Conservation (phyloP, 2,888 invertebrate species). For the Cerastis leucographa region DNA sequence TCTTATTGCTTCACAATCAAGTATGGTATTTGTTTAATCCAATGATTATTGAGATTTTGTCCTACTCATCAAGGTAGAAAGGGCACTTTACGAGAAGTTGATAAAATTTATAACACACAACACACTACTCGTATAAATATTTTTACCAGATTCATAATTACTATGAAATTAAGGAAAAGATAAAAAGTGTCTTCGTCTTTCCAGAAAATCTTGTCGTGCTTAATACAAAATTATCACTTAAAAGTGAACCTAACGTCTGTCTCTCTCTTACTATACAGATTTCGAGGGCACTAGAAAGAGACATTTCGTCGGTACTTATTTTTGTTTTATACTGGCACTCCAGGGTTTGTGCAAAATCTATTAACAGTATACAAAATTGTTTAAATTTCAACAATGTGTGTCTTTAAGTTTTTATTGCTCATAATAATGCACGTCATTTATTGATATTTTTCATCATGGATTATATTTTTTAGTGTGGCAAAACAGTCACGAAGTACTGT, state of each 20-base stretch:
- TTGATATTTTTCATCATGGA: background rate
- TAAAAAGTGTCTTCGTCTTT: background rate
- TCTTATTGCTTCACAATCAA: background rate
- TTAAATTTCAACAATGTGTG: background rate
- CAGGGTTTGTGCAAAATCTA: background rate
- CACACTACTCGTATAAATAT: background rate
- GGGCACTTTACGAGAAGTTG: constrained; percentile 13
- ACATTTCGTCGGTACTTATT: constrained; percentile 25
- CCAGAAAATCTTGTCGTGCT: background rate
- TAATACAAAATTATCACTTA: background rate
- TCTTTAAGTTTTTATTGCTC: background rate
- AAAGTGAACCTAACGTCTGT: constrained; percentile 30
- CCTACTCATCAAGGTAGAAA: constrained; percentile 11
- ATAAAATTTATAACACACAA: background rate
- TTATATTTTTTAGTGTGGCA: constrained; percentile 9
- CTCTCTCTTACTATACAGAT: constrained; percentile 42
- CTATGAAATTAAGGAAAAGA: background rate
- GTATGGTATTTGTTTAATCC: constrained; percentile 18
- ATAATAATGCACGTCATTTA: background rate
- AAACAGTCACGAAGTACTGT: too few species aligned
- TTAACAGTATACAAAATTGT: background rate
- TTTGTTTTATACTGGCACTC: background rate
- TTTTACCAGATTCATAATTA: background rate
- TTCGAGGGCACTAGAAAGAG: constrained; percentile 36
- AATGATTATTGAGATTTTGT: constrained; percentile 14